A percentile compares a stretch with the other conserved stretches of the same genome.
These are phyloP conservation scores for Matsumyia berberina DNA, from an alignment of 2,888 invertebrate species.

Conservation along the genomic window DNA sequence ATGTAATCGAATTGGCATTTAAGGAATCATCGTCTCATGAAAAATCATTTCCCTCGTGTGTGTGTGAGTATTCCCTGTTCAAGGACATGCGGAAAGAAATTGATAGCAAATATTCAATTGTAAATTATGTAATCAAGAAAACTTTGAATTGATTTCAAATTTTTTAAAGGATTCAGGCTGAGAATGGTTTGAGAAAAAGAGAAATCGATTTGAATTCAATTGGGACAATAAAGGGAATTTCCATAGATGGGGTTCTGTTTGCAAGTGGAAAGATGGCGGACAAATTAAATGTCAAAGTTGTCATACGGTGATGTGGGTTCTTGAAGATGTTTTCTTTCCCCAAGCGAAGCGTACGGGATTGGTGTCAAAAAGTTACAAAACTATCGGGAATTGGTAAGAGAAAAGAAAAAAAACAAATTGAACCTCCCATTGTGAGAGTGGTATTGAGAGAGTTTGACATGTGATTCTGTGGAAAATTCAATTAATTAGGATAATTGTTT, in stretches of 20 bases:
- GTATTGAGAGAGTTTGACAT: constrained; percentile 20
- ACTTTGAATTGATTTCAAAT: constrained; percentile 48
- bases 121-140: constrained; percentile 60
- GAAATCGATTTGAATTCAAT: constrained; percentile 37
- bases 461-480: constrained; percentile 20
- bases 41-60: constrained; percentile 1
- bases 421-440: background rate
- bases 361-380: constrained; percentile 36
- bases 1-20: constrained; percentile 49
- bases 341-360: constrained; percentile 32
- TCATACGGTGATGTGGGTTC: constrained; percentile 19
- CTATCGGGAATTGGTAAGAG: background rate
- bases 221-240: constrained; percentile 8
- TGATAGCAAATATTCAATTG: constrained; percentile 53
- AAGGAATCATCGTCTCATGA: constrained; percentile 13
- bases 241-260: background rate
- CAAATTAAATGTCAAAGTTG: constrained; percentile 59
- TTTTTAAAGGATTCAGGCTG: constrained; percentile 29
- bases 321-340: constrained; percentile 5
- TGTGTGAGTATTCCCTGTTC: background rate
- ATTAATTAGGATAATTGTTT: constrained; percentile 27
- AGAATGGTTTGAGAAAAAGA: constrained; percentile 21
- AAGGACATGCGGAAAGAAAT: constrained; percentile 36
- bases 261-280: constrained; percentile 8
- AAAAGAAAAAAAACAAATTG: background rate